Evolutionary conservation across 2,888 invertebrate genomes (phyloP).

Genomic region (Ferdinandea cuprea): DNA sequence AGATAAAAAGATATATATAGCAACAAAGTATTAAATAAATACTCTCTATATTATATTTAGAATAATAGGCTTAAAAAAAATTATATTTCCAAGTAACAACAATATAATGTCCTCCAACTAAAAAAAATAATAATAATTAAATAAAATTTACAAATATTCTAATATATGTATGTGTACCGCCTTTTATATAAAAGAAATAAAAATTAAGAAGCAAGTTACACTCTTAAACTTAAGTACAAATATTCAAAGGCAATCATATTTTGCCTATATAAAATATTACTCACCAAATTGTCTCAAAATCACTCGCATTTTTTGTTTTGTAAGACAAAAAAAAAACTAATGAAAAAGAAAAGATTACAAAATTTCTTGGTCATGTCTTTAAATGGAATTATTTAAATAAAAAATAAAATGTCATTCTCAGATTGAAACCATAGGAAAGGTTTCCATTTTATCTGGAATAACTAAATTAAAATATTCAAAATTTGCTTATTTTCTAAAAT

Average conservation of each 20-base stretch:
- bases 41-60: not conserved
- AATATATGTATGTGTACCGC: constrained; percentile 52
- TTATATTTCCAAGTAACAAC: constrained; percentile 54
- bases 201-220: constrained; percentile 27
- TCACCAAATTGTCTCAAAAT: constrained; percentile 19
- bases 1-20: constrained; percentile 32
- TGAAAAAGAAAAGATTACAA: not conserved
- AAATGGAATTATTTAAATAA: constrained; percentile 59
- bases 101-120: constrained; percentile 13
- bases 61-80: constrained; percentile 20
- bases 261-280: not conserved
- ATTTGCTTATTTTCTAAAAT: constrained; percentile 27
- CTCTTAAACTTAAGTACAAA: constrained; percentile 60
- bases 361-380: constrained; percentile 47
- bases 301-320: not conserved
- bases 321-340: constrained; percentile 16
- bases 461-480: not conserved
- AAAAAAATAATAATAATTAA: constrained; percentile 26
- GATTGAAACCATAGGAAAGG: not conserved
- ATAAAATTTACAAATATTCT: constrained; percentile 29
- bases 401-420: constrained; percentile 23
- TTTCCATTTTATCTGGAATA: not conserved
- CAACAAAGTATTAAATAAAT: constrained; percentile 40
- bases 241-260: not conserved
- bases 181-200: constrained; percentile 41